Percentiles rank a stretch among this genome's conserved stretches.
These are phyloP conservation scores for Orthonyx spaldingii DNA, from an alignment of 2,113 vertebrate genomes.

Conservation along the genomic window DNA sequence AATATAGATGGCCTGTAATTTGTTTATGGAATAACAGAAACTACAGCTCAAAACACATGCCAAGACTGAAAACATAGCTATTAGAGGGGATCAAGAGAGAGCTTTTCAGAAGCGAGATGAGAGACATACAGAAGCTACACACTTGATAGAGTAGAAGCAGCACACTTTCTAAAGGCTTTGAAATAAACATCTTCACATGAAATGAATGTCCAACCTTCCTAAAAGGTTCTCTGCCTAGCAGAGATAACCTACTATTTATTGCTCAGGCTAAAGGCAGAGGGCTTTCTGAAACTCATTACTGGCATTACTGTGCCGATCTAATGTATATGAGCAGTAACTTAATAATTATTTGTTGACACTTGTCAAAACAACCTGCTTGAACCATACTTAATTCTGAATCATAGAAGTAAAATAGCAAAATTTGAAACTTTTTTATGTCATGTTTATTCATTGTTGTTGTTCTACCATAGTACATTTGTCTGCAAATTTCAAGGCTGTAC, in stretches of 20 bases:
- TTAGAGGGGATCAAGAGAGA: neutral
- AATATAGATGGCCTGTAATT: neutral
- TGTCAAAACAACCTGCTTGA: neutral
- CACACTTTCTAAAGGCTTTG: neutral
- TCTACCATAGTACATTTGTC: constrained; percentile 20
- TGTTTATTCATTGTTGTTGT: constrained; percentile 37
- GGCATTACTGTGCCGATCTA: accelerated
- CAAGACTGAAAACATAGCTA: neutral
- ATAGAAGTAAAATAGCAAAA: constrained; percentile 4
- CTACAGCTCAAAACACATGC: neutral
- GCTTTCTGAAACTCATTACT: neutral
- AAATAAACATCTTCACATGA: neutral
- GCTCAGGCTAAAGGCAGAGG: neutral
- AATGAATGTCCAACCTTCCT: neutral
- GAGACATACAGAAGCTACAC: neutral
- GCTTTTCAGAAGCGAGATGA: neutral
- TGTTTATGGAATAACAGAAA: neutral
- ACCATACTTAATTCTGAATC: neutral
- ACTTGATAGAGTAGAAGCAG: neutral
- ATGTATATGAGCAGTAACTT: neutral
- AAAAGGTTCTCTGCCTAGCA: neutral
- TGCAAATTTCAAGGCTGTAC: constrained; percentile 33
- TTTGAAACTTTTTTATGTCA: constrained; percentile 3
- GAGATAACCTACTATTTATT: neutral
- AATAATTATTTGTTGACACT: neutral